phyloP scores from a whole-genome alignment of 2,797 vertebrate genomes.

The Dermochelys coriacea region DNA sequence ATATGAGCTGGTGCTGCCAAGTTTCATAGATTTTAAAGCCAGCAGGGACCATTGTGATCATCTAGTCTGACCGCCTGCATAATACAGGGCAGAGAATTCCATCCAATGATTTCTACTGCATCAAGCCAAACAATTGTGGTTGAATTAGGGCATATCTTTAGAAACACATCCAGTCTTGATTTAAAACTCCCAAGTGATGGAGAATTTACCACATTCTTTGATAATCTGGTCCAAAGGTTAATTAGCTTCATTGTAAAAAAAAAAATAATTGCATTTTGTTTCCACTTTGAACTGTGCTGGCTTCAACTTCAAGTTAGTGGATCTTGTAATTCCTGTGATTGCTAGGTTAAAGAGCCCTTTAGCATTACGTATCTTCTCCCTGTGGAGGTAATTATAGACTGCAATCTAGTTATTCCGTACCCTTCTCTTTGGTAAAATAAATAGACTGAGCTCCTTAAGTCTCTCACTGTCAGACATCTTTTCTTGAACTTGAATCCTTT shows the following conservation, averaged over 20 bases:
- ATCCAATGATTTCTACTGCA: not conserved
- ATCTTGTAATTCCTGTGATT: not conserved
- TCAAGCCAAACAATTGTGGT: not conserved
- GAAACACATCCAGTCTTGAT: not conserved
- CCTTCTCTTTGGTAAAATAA: not conserved
- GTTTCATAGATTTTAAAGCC: too few relatives aligned
- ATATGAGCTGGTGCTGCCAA: too few relatives aligned
- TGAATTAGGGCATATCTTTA: too few relatives aligned
- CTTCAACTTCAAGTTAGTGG: not conserved
- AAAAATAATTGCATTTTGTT: conserved; percentile 2
- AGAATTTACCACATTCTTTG: not conserved
- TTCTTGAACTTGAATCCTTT: not conserved
- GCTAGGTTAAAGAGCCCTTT: not conserved
- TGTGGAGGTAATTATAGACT: not conserved
- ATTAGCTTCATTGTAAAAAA: not conserved
- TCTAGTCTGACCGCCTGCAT: not conserved
- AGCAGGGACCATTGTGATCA: not conserved
- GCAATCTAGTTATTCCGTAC: not conserved
- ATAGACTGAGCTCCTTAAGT: not conserved
- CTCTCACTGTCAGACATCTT: accelerated
- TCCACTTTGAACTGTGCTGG: not conserved
- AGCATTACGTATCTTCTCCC: not conserved
- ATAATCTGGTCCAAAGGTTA: not conserved
- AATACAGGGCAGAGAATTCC: not conserved
- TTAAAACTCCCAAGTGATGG: not conserved